Evolutionary conservation across 2,888 invertebrate species (phyloP), one percentile per base, ranked within the genome.

Genomic region (Hyppa rectilinea): DNA sequence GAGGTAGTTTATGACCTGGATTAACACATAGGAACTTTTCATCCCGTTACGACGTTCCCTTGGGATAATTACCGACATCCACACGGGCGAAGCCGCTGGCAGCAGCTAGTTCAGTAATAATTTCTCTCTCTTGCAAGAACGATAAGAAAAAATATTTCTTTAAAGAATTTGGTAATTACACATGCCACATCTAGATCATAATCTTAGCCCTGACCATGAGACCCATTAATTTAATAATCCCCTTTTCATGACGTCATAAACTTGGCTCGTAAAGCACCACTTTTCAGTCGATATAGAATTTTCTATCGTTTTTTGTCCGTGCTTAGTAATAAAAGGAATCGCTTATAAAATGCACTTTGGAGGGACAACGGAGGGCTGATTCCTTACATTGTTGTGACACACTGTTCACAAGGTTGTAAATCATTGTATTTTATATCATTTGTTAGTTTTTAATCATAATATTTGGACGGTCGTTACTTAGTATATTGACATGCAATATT

Each of bases 271-370:
- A 95, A 95, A 95, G 88, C 87, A 89, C 89, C 93, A 92, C 94
- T 94, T 93, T 94, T 89, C 92, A 90, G 86, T 87, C 84, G 89
- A 89, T 91, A 92, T 91, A 89, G 91, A 92, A 92, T 92, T 92
- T 93, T 78, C 85, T 75, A 78, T 75, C 76, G 83, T 71, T 85
- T 83, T 84, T 85, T 83, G 78, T 94, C 89, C 95, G 94, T 94
- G 95, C 91, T 87, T 86, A 78, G 95, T 93, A 95, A 95, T 95
- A 96, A 96, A 95, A 94, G 92, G 90, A 92, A 95, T 95, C 94
- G 93, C 95, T 96, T 96, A 93, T 94, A 91, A 93, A 94, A 91
- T 93, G 93, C 94, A 93, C 89, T 91, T 89, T 84, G 85, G 73
- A 80, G 85, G 84, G 86, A 86, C 84, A 82, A 53, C 74, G 78